phyloP scores from a whole-genome alignment of 2,888 invertebrate species.

The Eilema sororculum region DNA sequence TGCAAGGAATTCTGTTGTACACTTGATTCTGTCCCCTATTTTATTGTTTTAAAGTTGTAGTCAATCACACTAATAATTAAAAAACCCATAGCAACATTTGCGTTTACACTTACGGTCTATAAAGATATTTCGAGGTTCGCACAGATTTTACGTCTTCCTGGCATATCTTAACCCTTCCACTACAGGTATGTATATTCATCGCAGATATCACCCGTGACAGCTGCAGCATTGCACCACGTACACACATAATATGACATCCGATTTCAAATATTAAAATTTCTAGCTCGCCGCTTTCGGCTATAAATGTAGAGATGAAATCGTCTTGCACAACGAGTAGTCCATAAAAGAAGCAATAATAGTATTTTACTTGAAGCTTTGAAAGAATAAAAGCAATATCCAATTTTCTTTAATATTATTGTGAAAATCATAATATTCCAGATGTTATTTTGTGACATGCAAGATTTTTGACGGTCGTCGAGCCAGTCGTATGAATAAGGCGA shows the following conservation, averaged over 20 bases:
- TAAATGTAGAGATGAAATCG: slow-evolving; percentile 19
- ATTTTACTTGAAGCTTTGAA: slow-evolving; percentile 2
- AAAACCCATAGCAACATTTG: neutral
- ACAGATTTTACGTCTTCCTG: neutral
- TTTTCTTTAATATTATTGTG: neutral
- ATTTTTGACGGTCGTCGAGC: neutral
- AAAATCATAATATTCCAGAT: neutral
- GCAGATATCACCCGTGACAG: slow-evolving; percentile 10
- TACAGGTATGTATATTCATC: neutral
- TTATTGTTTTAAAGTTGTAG: too few species aligned
- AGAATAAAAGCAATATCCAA: neutral
- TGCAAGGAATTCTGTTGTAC: neutral
- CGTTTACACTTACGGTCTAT: neutral
- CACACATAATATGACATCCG: slow-evolving; percentile 20
- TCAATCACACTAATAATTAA: too few species aligned
- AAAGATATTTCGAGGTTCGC: neutral
- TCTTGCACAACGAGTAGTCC: slow-evolving; percentile 9
- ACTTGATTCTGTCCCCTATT: too few species aligned
- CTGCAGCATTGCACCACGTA: slow-evolving; percentile 18
- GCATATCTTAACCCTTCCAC: neutral
- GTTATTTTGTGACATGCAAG: neutral
- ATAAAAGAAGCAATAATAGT: slow-evolving; percentile 8
- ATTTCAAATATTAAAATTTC: slow-evolving; percentile 48
- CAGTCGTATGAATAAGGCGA: too few species aligned
- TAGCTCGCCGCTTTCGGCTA: slow-evolving; percentile 20